phyloP scores from a whole-genome alignment of 2,113 vertebrate species.

The Anseranas semipalmata region DNA sequence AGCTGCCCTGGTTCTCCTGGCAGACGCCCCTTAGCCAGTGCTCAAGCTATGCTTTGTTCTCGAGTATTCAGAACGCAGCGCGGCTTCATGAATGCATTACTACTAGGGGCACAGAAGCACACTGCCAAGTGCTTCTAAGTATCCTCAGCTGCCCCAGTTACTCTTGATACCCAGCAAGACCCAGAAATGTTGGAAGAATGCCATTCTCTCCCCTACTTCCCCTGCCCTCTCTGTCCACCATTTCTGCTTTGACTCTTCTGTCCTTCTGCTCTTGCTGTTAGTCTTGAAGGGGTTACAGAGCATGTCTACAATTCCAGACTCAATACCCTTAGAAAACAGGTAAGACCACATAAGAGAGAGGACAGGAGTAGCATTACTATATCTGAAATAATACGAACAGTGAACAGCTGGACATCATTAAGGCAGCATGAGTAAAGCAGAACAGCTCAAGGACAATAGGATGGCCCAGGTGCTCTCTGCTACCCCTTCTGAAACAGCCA shows the following conservation, averaged over 20 bases:
- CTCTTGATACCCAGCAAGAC: neutral
- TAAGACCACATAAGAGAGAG: neutral
- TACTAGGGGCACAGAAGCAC: neutral
- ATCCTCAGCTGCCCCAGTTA: neutral
- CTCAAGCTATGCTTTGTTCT: neutral
- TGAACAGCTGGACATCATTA: neutral
- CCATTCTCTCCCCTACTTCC: neutral
- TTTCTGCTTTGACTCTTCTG: neutral
- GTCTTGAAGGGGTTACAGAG: neutral
- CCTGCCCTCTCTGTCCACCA: neutral
- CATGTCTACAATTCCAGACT: neutral
- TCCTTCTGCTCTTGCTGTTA: neutral
- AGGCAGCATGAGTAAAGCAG: neutral
- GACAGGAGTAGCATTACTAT: neutral
- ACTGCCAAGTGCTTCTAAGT: neutral
- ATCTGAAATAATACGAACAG: neutral
- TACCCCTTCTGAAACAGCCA: neutral
- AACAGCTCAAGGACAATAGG: neutral
- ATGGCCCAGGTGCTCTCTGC: neutral
- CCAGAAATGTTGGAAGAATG: neutral
- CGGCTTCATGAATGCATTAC: neutral
- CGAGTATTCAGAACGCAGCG: neutral
- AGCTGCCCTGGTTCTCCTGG: constrained; percentile 9
- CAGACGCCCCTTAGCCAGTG: neutral
- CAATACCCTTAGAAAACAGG: neutral